A percentile compares a stretch with the other conserved stretches of the same genome.
Evolutionary conservation across 2,113 vertebrate genomes (phyloP).

Genomic region (Hyperopisus bebe): DNA sequence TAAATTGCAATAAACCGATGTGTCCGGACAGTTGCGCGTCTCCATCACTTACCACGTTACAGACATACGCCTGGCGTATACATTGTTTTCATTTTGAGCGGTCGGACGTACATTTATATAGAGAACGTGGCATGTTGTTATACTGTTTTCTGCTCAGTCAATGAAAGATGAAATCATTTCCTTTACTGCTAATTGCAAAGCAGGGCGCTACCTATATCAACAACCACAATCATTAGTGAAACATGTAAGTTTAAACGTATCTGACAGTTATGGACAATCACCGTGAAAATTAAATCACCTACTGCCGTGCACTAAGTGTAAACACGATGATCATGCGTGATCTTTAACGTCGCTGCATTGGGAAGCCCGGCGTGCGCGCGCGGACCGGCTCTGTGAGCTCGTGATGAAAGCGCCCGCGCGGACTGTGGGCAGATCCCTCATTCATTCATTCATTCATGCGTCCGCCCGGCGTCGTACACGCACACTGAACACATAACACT

Average conservation of each 20-base stretch:
- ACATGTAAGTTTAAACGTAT: background rate
- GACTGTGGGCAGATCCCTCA: slow-evolving; percentile 43
- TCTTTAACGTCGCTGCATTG: background rate
- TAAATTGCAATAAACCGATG: slow-evolving; percentile 4
- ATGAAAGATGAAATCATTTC: background rate
- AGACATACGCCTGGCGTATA: slow-evolving; percentile 16
- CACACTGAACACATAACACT: slow-evolving; percentile 30
- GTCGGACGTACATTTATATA: slow-evolving; percentile 15
- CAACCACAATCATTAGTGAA: slow-evolving; percentile 7
- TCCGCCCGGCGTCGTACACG: slow-evolving; percentile 39
- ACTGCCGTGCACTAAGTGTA: background rate
- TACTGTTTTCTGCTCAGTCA: background rate
- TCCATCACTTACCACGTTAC: slow-evolving; percentile 25
- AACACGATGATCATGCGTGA: background rate
- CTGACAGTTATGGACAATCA: background rate
- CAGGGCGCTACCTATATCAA: slow-evolving; percentile 7
- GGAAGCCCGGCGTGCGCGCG: background rate
- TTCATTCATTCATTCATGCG: slow-evolving; percentile 53
- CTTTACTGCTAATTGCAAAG: slow-evolving; percentile 4
- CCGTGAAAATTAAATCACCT: background rate
- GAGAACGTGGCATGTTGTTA: background rate
- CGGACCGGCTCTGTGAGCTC: slow-evolving; percentile 18
- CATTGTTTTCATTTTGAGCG: background rate
- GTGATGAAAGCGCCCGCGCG: slow-evolving; percentile 32
- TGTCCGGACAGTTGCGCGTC: background rate